phyloP scores from a whole-genome alignment of 2,888 invertebrate genomes.

The Drosophila niveifrons region DNA sequence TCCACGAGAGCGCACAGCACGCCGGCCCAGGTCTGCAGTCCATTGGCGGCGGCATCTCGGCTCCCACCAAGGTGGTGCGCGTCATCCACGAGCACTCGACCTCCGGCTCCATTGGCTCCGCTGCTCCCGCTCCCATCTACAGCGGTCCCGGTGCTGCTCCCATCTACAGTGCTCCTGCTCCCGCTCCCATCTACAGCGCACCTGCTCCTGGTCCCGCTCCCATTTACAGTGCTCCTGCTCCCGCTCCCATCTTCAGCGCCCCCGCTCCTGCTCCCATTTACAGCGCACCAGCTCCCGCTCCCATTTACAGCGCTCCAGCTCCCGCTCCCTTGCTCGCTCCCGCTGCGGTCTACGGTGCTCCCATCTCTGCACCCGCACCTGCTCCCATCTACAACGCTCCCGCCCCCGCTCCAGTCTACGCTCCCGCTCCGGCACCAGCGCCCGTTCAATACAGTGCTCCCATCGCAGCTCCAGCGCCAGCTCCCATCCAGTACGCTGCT shows the following conservation, averaged over 20 bases:
- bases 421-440: conserved; percentile 44
- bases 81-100: conserved; percentile 76
- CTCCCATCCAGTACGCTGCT: conserved; percentile 23
- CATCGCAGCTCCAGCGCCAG: conserved; percentile 30
- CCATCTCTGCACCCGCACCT: conserved; percentile 33
- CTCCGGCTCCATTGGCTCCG: conserved; percentile 17
- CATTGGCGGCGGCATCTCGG: conserved; percentile 20
- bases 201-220: conserved; percentile 48
- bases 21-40: neutral
- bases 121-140: conserved; percentile 38
- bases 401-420: conserved; percentile 36
- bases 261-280: conserved; percentile 44
- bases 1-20: conserved; percentile 59
- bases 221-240: conserved; percentile 42
- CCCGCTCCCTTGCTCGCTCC: conserved; percentile 28
- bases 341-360: conserved; percentile 32
- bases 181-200: conserved; percentile 44
- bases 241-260: conserved; percentile 37
- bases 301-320: conserved; percentile 30
- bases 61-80: conserved; percentile 72
- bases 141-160: conserved; percentile 42
- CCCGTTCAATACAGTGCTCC: conserved; percentile 43
- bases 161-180: conserved; percentile 38
- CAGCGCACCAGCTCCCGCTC: conserved; percentile 26
- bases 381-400: neutral